Evolutionary conservation across 2,888 invertebrate species (phyloP).

Genomic region (Allophyes oxyacanthae): DNA sequence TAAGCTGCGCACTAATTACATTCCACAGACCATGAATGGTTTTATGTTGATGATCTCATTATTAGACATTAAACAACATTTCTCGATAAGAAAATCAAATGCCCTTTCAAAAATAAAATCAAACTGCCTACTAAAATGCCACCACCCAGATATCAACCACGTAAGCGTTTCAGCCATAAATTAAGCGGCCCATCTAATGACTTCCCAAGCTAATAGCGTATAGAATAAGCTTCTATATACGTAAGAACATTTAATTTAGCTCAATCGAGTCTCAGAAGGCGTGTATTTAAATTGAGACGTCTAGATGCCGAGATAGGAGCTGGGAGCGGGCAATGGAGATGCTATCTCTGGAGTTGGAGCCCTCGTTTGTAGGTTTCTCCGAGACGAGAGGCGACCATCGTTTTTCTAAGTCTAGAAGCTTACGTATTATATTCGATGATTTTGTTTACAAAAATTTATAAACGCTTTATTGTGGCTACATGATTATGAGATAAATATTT

Average conservation of each 20-base stretch:
- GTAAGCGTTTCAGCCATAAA: slow-evolving; percentile 48
- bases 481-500: not conserved
- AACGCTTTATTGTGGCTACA: not conserved
- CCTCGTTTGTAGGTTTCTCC: slow-evolving; percentile 63
- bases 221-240: slow-evolving; percentile 54
- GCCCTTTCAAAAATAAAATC: slow-evolving; percentile 36
- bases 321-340: slow-evolving; percentile 71
- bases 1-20: slow-evolving; percentile 37
- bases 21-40: slow-evolving; percentile 26
- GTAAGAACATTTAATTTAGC: slow-evolving; percentile 65
- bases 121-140: slow-evolving; percentile 38
- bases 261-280: slow-evolving; percentile 62
- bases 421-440: slow-evolving; percentile 8
- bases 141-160: slow-evolving; percentile 50
- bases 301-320: slow-evolving; percentile 78
- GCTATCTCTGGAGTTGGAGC: slow-evolving; percentile 66
- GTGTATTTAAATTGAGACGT: slow-evolving; percentile 85
- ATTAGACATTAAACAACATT: slow-evolving; percentile 35
- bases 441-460: slow-evolving; percentile 27
- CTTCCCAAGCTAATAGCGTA: slow-evolving; percentile 53
- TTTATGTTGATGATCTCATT: slow-evolving; percentile 43
- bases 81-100: slow-evolving; percentile 29
- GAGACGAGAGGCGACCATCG: slow-evolving; percentile 51
- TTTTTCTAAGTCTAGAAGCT: slow-evolving; percentile 43
- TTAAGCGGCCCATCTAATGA: slow-evolving; percentile 52